These are phyloP conservation scores for Babyrousa celebensis DNA, from an alignment of 2,797 vertebrate species.

Conservation along the genomic window DNA sequence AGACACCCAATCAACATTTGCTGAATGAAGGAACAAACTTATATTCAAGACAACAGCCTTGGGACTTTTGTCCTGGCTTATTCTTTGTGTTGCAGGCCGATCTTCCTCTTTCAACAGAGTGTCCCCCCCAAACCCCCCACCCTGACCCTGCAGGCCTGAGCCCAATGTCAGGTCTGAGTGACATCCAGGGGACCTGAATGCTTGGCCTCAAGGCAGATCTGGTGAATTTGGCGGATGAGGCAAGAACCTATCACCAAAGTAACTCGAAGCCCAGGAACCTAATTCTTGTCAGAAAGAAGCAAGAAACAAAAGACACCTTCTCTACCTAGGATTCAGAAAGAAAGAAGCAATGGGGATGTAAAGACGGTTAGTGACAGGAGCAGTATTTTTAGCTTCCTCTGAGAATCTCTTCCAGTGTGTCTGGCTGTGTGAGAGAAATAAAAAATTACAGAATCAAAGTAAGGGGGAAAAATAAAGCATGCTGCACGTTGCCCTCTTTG, in stretches of 20 bases:
- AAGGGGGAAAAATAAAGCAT: not conserved
- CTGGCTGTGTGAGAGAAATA: slow-evolving; percentile 36
- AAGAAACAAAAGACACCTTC: slow-evolving; percentile 22
- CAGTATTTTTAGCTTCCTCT: slow-evolving; percentile 39
- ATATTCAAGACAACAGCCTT: not conserved
- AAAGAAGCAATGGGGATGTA: not conserved
- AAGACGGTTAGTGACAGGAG: not conserved
- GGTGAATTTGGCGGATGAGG: not conserved
- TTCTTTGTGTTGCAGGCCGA: not conserved
- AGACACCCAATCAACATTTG: not conserved
- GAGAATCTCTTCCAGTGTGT: slow-evolving; percentile 21
- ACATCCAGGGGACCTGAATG: not conserved
- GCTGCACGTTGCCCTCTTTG: not conserved
- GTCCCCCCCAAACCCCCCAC: too few relatives aligned
- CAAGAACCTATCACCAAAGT: not conserved
- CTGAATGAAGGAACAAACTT: not conserved
- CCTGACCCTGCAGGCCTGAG: not conserved
- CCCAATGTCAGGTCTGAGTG: not conserved
- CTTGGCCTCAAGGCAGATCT: not conserved
- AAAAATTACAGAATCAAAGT: not conserved
- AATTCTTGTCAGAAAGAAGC: slow-evolving; percentile 49
- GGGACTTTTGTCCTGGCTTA: not conserved
- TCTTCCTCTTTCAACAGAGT: not conserved
- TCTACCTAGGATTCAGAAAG: slow-evolving; percentile 1
- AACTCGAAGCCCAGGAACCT: not conserved